Evolutionary conservation across 2,113 vertebrate genomes (phyloP), one percentile per base, ranked within the genome.

Genomic region (Pongo pygmaeus): DNA sequence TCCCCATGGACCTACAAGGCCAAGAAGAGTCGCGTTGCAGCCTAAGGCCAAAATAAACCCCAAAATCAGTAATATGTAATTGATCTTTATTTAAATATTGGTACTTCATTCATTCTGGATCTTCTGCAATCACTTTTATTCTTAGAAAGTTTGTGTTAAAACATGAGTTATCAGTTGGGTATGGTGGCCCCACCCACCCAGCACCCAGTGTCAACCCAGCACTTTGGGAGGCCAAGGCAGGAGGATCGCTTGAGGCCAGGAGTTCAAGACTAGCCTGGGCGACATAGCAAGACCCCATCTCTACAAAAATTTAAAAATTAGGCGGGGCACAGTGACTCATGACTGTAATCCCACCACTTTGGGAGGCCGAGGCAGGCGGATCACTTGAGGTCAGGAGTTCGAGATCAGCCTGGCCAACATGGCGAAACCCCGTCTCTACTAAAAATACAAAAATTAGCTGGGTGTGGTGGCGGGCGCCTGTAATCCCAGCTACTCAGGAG

Each of bases 391-490:
- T 64, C 61, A 30, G 61, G 61, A 30, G 61, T 64, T 64, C 5
- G 27, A 64, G 27, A 64, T 5, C 61, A 64, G 61, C 11, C 61
- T 14, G 61, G 61, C 61, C 61, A 30, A 64, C 12, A 13, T 6
- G 27, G 61, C 27, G 5, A 64, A 64, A 30, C 61, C 61, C 27
- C 2, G 27, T 64, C 61, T 64, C 61, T 30, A 64, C 27, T 64
- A 64, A 30, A 64, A 30, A 14, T 64, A 64, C 12, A 64, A 30
- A 30, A 64, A 30, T 64, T 30, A 64, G 4, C 27, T 0, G 5
- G 11, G 27, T 13, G 5, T 64, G 11, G 11, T 30, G 27, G 27
- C 0, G 2, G 27, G 12, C 0, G 5, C 61, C 61, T 75, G 38
- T 75, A 27, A 23, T 75, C 40, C 23, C 38, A 75, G 38, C 72